Base-by-base conservation (phyloP, 2,888 invertebrate genomes). In the Machimus rusticus region DNA sequence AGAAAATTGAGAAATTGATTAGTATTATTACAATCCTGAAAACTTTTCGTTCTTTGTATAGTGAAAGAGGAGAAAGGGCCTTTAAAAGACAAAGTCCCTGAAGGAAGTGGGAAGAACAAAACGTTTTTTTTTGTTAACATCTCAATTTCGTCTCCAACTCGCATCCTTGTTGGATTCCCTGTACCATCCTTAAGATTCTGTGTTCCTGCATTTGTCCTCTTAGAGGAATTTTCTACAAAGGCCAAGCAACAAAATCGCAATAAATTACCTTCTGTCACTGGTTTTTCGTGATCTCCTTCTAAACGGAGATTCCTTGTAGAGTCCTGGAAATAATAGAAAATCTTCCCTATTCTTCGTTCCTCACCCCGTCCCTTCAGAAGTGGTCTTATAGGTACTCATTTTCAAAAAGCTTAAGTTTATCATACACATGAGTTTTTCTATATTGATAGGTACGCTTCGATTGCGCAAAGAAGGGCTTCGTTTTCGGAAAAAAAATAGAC, bases 231-330 rank as follows among this genome's bases (percentile, higher is more conserved):
- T 66, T 55, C 31, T 34, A 81, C 81, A 81, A 81, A 55, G 28
- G 81, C 46, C 39, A 66, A 66, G 66, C 23, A 66, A 66, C 28
- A 66, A 31, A 34, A 55, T 23, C 39, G 55, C 81, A 55, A 81
- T 81, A 81, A 81, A 81, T 81, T 81, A 55, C 81, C 55, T 81
- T 81, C 81, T 31, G 55, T 23, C 23, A 23, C 81, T 51, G n/a
- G 14, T 81, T 81, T 78, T 55, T 23, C 28, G 23, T 23, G 23
- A 66, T 28, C 66, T 66, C 28, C 23, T 66, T 77, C 77, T 77
- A 37, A 39, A 37, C 34, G 34, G 39, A 77, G n/a, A 77, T 77
- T 77, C 77, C 77, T 37, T 77, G 37, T 77, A 6, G 31, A 39
- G 77, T 39, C 6, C 19, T n/a, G 12, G 19, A 37, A 77, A 77